These are phyloP conservation scores for Oryctolagus cuniculus DNA, from an alignment of 2,113 vertebrate genomes.

Conservation along the genomic window mOryCun1.1 NC_091437.1:14513001-14513500, in stretches of 20 bases:
- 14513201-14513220: neutral
- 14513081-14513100: neutral
- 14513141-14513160: neutral
- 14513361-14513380: neutral
- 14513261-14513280: neutral
- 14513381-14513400: no score
- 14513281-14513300: neutral
- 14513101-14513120: neutral
- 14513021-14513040: neutral
- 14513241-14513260: neutral
- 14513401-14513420: neutral
- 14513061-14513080: neutral
- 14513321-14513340: neutral
- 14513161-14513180: neutral
- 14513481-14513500: no score
- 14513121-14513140: neutral
- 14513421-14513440: neutral
- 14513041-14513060: neutral
- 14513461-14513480: neutral
- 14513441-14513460: fast-evolving
- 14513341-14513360: neutral
- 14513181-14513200: neutral
- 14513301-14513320: neutral
- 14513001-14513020: neutral
- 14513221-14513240: neutral